Evolutionary conservation across 2,797 vertebrate species (phyloP).

Genomic region (Tympanoctomys barrerae): DNA sequence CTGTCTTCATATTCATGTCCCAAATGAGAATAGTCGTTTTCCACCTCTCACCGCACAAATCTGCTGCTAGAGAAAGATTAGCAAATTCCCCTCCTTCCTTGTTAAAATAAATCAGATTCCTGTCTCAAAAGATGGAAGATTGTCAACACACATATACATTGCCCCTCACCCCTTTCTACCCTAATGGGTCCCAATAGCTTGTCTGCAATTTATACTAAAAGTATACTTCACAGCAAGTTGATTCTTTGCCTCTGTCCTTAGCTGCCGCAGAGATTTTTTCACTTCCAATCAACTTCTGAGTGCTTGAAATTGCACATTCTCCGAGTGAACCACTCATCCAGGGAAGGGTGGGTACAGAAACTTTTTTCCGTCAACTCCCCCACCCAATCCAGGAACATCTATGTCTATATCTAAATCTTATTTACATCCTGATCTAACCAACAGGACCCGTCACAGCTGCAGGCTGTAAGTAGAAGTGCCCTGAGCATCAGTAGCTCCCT

Average conservation of each 20-base stretch:
- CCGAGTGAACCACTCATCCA: not conserved
- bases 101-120: conserved; percentile 7
- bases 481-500: conserved; percentile 53
- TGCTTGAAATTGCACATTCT: not conserved
- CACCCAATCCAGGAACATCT: not conserved
- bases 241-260: not conserved
- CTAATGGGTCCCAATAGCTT: not conserved
- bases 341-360: not conserved
- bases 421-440: conserved; percentile 19
- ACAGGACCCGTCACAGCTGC: conserved; percentile 53
- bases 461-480: not conserved
- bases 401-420: not conserved
- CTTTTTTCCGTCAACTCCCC: not conserved
- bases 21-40: not conserved
- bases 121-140: conserved; percentile 40
- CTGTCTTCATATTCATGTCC: not conserved
- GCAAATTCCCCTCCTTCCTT: not conserved
- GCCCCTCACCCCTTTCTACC: not conserved
- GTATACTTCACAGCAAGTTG: not conserved
- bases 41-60: not conserved
- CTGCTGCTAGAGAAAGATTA: not conserved
- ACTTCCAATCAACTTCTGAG: not conserved
- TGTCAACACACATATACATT: conserved; percentile 24
- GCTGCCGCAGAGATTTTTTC: not conserved
- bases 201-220: not conserved